phyloP scores from a whole-genome alignment of 2,113 vertebrate species.

The Rhodinocichla rosea region DNA sequence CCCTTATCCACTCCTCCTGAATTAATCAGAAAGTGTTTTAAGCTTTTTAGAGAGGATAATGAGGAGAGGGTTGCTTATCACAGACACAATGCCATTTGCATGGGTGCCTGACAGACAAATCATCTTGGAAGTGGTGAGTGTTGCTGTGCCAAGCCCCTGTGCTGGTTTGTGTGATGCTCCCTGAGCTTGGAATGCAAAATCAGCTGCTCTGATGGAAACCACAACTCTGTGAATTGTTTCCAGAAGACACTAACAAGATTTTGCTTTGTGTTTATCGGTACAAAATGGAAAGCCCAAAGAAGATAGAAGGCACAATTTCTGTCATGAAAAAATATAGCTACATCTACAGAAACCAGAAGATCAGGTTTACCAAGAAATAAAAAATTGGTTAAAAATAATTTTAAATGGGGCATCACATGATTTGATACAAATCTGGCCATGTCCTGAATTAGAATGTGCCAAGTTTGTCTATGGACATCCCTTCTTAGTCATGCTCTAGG shows the following conservation, averaged over 20 bases:
- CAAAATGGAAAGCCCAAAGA: neutral
- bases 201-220: neutral
- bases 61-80: neutral
- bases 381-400: neutral
- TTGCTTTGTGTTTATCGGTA: neutral
- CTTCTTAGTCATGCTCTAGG: neutral
- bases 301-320: neutral
- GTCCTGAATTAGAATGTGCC: neutral
- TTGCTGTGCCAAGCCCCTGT: neutral
- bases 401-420: neutral
- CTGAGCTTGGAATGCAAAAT: neutral
- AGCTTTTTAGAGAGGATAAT: conserved; percentile 20
- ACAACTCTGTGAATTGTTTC: neutral
- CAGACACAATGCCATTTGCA: neutral
- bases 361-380: neutral
- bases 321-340: neutral
- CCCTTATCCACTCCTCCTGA: neutral
- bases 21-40: conserved; percentile 1
- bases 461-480: neutral
- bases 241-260: neutral
- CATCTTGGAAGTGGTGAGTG: neutral
- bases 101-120: neutral
- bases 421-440: neutral
- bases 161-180: neutral
- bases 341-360: neutral